phyloP scores from a whole-genome alignment of 2,888 invertebrate species.

The Lissocephala sabroskyi region DNA sequence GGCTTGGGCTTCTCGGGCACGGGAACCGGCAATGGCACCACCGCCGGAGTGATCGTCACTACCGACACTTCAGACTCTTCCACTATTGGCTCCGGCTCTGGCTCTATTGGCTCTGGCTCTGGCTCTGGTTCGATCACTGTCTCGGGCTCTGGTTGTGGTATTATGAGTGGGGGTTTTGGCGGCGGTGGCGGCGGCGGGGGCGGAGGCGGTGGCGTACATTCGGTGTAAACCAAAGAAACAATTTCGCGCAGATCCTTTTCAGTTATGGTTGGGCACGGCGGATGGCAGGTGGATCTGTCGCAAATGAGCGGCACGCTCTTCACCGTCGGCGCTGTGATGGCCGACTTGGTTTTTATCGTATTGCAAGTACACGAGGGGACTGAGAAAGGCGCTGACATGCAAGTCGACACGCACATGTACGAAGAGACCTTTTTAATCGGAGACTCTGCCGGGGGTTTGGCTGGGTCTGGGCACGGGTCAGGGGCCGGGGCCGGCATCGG shows the following conservation, averaged over 20 bases:
- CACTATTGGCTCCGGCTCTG: neutral
- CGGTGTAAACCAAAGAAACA: constrained; percentile 17
- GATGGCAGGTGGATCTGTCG: neutral
- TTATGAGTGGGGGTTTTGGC: neutral
- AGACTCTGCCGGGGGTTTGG: too few relatives aligned
- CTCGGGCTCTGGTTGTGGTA: neutral
- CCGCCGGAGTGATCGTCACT: neutral
- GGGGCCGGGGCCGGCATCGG: too few relatives aligned
- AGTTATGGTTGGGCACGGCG: constrained; percentile 1
- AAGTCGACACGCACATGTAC: too few relatives aligned
- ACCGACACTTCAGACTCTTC: neutral
- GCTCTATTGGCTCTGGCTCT: neutral
- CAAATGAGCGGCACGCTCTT: too few relatives aligned
- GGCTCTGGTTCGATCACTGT: neutral
- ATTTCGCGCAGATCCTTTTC: constrained; percentile 17
- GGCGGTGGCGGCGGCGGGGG: neutral
- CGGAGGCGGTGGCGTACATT: neutral
- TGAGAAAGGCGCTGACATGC: too few relatives aligned
- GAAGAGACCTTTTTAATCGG: too few relatives aligned
- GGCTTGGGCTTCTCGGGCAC: constrained; percentile 1
- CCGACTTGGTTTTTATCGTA: too few relatives aligned
- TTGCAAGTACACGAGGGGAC: neutral
- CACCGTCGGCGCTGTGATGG: too few relatives aligned
- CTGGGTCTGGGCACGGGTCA: too few relatives aligned
- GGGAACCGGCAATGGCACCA: too few relatives aligned